Percentiles rank a stretch among this genome's conserved stretches.
These are phyloP conservation scores for Meles meles DNA, from an alignment of 2,113 vertebrate genomes.

Conservation along the genomic window DNA sequence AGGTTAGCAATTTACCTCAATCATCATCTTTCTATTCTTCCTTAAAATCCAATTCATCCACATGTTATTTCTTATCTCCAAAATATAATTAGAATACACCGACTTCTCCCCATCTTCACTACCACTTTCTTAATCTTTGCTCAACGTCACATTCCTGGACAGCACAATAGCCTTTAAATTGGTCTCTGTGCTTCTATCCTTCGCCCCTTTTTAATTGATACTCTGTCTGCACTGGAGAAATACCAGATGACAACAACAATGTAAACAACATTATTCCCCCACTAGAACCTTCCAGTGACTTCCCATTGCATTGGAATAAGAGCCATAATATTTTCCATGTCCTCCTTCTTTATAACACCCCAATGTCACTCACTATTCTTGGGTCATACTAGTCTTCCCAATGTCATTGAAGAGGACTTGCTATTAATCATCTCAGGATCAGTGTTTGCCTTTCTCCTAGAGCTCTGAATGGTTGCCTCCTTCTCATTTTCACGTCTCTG, in stretches of 20 bases:
- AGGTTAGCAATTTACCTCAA: neutral
- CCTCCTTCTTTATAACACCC: neutral
- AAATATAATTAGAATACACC: neutral
- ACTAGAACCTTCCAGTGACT: neutral
- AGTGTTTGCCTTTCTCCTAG: neutral
- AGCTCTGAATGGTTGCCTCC: neutral
- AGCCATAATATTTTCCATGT: neutral
- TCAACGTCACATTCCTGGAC: neutral
- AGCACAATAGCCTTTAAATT: neutral
- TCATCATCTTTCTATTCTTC: neutral
- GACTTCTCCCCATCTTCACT: neutral
- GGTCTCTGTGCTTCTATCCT: neutral
- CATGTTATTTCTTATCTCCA: neutral
- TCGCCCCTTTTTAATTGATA: neutral
- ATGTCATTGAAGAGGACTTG: neutral
- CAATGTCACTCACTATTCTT: fast-evolving
- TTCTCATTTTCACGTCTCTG: neutral
- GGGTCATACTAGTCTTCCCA: neutral
- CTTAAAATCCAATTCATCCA: neutral
- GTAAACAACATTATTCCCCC: neutral
- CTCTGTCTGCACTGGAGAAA: neutral
- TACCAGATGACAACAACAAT: neutral
- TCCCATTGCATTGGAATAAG: neutral
- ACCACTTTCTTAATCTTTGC: neutral
- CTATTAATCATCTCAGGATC: neutral